Base-by-base conservation (phyloP, 2,113 vertebrate species). In the Epinephelus cyanopodus region DNA sequence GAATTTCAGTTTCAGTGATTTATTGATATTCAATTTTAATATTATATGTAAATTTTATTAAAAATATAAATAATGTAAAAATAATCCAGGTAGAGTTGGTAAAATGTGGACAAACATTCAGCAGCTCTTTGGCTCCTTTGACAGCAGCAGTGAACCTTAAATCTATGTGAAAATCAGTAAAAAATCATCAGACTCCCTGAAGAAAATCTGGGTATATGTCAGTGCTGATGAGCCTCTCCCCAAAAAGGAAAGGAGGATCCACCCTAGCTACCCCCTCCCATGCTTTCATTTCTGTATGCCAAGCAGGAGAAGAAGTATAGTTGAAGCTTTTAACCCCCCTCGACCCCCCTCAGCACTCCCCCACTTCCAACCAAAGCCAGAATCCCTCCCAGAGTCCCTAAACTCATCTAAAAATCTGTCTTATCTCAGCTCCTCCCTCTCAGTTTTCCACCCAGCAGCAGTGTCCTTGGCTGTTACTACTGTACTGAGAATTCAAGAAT, bases 361-460 rank as follows among this genome's bases (percentile, higher is more conserved):
- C 62, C 45, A 33, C 71, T 67, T 74, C 67, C 68, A 45, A 10
- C 65, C 29, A 33, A 37, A 90, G 65, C 61, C 50, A 66, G 23
- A 76, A 57, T 79, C 70, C 42, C 79, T 85, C 90, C 82, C 87
- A 53, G 45, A 79, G 77, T 82, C 87, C 85, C 90, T 21, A n/a
- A 84, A 87, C 85, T 86, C 85, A 86, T 89, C 85, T 81, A 56
- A 14, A 84, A 86, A 84, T 91, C 85, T 77, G n/a, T 87, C 77
- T 91, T 52, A 86, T 89, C 90, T 79, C 82, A 0, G 69, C 77
- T 83, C 79, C 74, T 84, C 81, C 61, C 42, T 48, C 57, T 61
- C 64, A 3, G 17, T 64, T 74, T 79, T 48, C 25, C 60, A 27
- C 45, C 62, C 72, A 62, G 74, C 75, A 78, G 68, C 70, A 27